Evolutionary conservation across 1,140 invertebrate genomes (phyloP), one percentile per base, ranked within the genome.

Genomic region (Chrysomallon squamiferum): DNA sequence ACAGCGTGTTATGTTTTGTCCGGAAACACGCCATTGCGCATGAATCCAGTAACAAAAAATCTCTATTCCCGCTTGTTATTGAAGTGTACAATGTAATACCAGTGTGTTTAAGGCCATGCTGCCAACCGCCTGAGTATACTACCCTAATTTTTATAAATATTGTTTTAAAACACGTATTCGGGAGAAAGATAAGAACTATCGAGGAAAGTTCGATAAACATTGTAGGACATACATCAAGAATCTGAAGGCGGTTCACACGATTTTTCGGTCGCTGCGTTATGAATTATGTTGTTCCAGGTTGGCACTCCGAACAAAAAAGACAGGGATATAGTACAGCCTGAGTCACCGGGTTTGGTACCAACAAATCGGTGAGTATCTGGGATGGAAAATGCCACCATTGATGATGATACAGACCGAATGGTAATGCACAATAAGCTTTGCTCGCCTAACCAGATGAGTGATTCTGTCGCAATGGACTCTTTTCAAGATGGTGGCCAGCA

Each of bases 41-140:
- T 71, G 77, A 81, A 81, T 81, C 68, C 50, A 69, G 49, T 41
- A 30, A 52, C 54, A 50, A 62, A 73, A 74, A 73, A 69, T 77
- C 66, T 68, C 72, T 83, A 76, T 83, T 83, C 76, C 79, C 81
- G 81, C 81, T 83, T 38, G 35, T 38, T 78, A 83, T 73, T 80
- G 79, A 79, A 77, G 78, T 79, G 79, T 77, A 77, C 74, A 75
- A 77, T 74, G 80, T 79, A 80, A 77, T 79, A 77, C 71, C 70
- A 69, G 61, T 73, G 72, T 80, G 71, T 77, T 77, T 81, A 79
- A 82, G 78, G 76, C 79, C 81, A 83, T 81, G 79, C 79, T 81
- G 78, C 76, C 75, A 75, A 71, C 71, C 69, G 63, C 68, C 69
- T 75, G 77, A 80, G 64, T 74, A 30, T 75, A 78, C 72, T 72